A percentile compares a stretch with the other conserved stretches of the same genome.
These are phyloP conservation scores for Oncorhynchus masou DNA, from an alignment of 2,113 vertebrate genomes.

Conservation along the genomic window DNA sequence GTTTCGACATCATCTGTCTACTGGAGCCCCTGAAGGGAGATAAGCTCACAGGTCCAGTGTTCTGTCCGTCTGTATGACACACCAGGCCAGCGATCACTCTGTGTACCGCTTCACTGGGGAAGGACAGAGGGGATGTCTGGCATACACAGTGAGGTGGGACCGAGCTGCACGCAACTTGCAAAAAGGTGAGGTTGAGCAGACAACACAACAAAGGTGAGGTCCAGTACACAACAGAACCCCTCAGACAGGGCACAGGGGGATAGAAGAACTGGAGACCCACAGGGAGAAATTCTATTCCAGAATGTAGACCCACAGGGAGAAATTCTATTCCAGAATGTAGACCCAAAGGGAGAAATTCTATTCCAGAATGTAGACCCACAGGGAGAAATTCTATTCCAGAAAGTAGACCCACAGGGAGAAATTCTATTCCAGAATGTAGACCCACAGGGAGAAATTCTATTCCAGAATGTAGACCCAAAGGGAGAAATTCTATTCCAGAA, in stretches of 20 bases:
- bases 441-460: no score
- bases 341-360: no score
- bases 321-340: no score
- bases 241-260: background rate
- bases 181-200: no score
- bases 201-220: background rate
- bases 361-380: background rate
- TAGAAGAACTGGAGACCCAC: background rate
- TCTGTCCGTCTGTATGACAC: constrained; percentile 12
- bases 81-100: constrained; percentile 34
- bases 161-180: background rate
- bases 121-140: background rate
- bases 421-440: no score
- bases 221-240: background rate
- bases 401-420: no score
- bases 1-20: constrained; percentile 46
- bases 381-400: no score
- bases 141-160: background rate
- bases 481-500: no score
- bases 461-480: background rate
- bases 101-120: constrained; percentile 43
- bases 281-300: no score
- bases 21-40: constrained; percentile 53
- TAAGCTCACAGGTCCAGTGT: constrained; percentile 58
- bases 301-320: no score